A percentile compares a stretch with the other conserved stretches of the same genome.
phyloP scores from a whole-genome alignment of 2,888 invertebrate species.

The Neoaliturus tenellus region DNA sequence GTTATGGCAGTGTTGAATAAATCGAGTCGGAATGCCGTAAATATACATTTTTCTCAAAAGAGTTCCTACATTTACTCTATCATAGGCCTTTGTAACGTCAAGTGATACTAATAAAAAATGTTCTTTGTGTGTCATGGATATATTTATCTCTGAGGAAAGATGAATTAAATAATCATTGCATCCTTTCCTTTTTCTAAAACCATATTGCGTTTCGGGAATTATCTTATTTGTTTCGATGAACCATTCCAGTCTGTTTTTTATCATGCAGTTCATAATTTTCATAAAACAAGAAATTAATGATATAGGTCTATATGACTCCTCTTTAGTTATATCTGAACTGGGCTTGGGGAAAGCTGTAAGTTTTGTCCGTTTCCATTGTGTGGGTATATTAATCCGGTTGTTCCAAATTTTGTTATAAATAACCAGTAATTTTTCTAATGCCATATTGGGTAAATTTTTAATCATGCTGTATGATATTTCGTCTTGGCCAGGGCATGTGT shows the following conservation, averaged over 20 bases:
- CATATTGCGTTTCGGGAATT: not conserved
- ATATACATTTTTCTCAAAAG: conserved; percentile 13
- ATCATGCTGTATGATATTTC: not conserved
- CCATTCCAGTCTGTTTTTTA: conserved; percentile 42
- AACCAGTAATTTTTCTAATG: not conserved
- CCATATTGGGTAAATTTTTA: not conserved
- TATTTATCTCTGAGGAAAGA: not conserved
- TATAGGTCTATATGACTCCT: conserved; percentile 21
- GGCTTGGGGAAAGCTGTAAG: not conserved
- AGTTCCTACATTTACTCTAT: not conserved
- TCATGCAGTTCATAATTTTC: not conserved
- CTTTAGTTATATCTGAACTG: not conserved
- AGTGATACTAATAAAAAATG: not conserved
- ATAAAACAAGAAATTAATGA: not conserved
- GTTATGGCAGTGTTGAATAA: conserved; percentile 1
- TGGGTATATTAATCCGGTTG: not conserved
- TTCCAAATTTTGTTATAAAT: conserved; percentile 41
- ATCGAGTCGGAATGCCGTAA: not conserved
- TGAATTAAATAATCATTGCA: not conserved
- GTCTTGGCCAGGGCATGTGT: conserved; percentile 1
- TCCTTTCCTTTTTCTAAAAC: conserved; percentile 2
- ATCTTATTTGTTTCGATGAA: not conserved
- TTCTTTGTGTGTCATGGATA: not conserved
- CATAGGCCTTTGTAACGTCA: conserved; percentile 18
- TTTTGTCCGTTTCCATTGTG: not conserved